Evolutionary conservation across 2,797 vertebrate species (phyloP), one percentile per base, ranked within the genome.

Genomic region (Synaphobranchus kaupii): DNA sequence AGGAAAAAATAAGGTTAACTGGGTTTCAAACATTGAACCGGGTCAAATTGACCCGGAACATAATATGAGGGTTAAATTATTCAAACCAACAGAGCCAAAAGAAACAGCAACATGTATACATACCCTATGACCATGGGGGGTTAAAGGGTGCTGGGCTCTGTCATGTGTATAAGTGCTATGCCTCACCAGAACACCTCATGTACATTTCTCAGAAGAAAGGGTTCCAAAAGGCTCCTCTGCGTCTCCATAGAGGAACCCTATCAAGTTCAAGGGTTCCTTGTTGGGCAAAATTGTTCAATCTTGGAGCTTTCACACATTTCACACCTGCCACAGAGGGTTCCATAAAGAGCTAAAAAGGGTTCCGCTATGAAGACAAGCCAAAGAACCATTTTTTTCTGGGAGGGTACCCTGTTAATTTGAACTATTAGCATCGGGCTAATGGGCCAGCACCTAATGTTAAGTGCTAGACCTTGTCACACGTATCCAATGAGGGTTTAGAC

Each of bases 391-490:
- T 66, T 66, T 25, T 25, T 63, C 58, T 63, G 58, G 20, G 58
- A 22, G 58, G 5, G 20, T 22, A 20, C 58, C 20, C 2, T 22
- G 25, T 17, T 25, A 66, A 25, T 66, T n/a, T 66, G n/a, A n/a
- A n/a, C 63, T 28, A n/a, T n/a, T 66, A 25, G 63, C 25, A 8
- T 66, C 60, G 5, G 7, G 25, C 25, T 66, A 66, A 66, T 6
- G 60, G 6, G 25, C 22, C 63, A 66, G 4, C 54, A 56, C 54
- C 91, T 92, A 88, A 89, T 86, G 88, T 87, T 88, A 76, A 85
- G 82, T 83, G 90, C 87, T 86, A 88, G 84, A 90, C 89, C 84
- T 90, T 88, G 89, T 54, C 86, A 48, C 28, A 31, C 8, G 28
- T 34, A 22, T 9, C n/a, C 60, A 47, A 34, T 17, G 39, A 48